Evolutionary conservation across 1,140 invertebrate genomes (phyloP).

Genomic region (Drosophila ananassae): DNA sequence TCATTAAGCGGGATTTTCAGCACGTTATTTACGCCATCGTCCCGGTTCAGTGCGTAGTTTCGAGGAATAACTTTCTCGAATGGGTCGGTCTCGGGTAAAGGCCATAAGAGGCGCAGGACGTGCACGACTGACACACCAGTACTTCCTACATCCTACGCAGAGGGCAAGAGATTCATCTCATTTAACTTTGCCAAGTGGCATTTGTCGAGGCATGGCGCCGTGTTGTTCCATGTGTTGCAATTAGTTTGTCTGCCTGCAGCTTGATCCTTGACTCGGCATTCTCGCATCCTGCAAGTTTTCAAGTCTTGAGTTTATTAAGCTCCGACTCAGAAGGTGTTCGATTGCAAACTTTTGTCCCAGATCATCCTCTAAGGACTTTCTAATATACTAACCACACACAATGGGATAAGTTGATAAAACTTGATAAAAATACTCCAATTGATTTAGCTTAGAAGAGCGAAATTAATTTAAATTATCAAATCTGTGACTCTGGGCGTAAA

Average conservation of each 20-base stretch:
- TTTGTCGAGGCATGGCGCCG: conserved; percentile 23
- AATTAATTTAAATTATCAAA: too few relatives aligned
- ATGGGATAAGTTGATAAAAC: neutral
- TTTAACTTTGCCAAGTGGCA: conserved; percentile 63
- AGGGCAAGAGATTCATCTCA: conserved; percentile 51
- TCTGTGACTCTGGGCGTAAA: too few relatives aligned
- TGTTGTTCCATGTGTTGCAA: conserved; percentile 65
- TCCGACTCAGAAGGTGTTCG: conserved; percentile 14
- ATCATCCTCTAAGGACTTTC: neutral
- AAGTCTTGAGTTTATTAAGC: conserved; percentile 35
- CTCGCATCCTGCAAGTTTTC: conserved; percentile 7
- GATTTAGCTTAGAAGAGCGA: too few relatives aligned
- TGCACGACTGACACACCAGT: conserved; percentile 20
- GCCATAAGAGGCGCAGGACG: conserved; percentile 21
- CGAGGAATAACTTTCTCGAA: conserved; percentile 51
- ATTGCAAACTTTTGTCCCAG: conserved; percentile 16
- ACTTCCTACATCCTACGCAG: neutral
- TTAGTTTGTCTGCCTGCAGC: conserved; percentile 58
- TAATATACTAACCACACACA: neutral
- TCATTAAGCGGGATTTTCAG: conserved; percentile 74
- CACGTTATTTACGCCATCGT: conserved; percentile 54
- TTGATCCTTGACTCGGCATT: neutral
- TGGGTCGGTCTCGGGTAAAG: conserved; percentile 1
- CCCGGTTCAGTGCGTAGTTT: conserved; percentile 30
- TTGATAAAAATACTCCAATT: neutral